Percentiles rank a stretch among this genome's conserved stretches.
Conservation (phyloP, 2,888 invertebrate genomes). For the Norana najaformis region DNA sequence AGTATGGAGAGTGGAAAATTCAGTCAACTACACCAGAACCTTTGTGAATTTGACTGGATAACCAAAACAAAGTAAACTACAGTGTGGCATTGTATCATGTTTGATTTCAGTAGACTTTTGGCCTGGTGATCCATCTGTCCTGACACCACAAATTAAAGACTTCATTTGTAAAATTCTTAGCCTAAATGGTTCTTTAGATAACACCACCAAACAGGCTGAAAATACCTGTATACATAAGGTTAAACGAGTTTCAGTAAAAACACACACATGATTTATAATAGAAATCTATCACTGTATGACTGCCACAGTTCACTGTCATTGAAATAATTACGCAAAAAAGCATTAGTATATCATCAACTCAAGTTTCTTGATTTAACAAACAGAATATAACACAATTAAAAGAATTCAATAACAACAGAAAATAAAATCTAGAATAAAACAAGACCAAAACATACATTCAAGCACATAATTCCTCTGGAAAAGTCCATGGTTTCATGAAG, state of each 20-base stretch:
- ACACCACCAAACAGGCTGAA: not conserved
- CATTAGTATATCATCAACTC: not conserved
- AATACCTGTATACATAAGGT: not conserved
- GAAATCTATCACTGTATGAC: not conserved
- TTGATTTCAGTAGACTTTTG: not conserved
- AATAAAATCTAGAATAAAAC: not conserved
- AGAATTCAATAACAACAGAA: not conserved
- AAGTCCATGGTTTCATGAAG: not conserved
- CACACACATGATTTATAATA: not conserved
- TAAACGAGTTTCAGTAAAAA: not conserved
- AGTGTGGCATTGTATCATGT: not conserved
- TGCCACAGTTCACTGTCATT: not conserved
- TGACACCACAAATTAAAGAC: not conserved
- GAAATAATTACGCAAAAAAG: not conserved
- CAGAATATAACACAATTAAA: not conserved
- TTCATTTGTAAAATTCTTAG: not conserved
- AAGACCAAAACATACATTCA: not conserved
- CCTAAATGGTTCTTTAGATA: conserved; percentile 5
- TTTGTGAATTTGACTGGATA: not conserved
- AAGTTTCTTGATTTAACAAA: not conserved
- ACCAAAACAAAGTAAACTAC: not conserved
- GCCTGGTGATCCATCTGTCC: no score
- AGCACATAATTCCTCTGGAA: not conserved
- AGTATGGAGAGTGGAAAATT: no score
- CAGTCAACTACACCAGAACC: not conserved